Evolutionary conservation across 1,140 invertebrate genomes (phyloP), one percentile per base, ranked within the genome.

Genomic region (Magallana angulata): DNA sequence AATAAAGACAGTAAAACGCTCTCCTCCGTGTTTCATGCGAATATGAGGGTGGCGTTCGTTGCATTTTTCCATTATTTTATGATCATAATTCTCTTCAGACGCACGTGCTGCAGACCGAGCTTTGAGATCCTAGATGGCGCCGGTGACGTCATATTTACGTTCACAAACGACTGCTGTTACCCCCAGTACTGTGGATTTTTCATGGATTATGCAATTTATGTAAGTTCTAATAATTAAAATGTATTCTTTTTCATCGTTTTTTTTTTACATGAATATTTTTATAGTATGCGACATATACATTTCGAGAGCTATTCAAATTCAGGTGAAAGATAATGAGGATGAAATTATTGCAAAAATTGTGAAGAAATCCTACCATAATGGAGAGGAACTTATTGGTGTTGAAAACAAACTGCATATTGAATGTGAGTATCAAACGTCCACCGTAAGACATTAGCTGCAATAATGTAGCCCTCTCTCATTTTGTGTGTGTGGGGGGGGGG

Each of bases 381-480:
- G 24, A 12, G 24, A 76, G 1, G 68, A 76, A 30, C 36, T 76
- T 18, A 24, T 76, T 12, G 68, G 68, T 30, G 2, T 76, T 30
- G 68, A 76, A 76, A 76, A 76, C 36, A 76, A 76, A 76, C 24
- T 76, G 11, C 24, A 76, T 12, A 76, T 76, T 12, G 68, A 76
- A 76, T 76, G 68, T 76, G 9, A 76, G 68, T 30, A 11, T 12
- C 36, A 48, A 48, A 48, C 36, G 5, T 48, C 36, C 36, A 48
- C 36, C 36, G 36, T 48, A 48, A 48, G 36, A 48, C 36, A 48
- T 48, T 5, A 48, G 36, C 36, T 48, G 36, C 2, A 48, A 48
- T 48, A 48, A 48, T 48, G 36, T 48, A 48, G 36, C 36, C 36
- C 36, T 48, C 36, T 48, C 36, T 48, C 36, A 48, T 48, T 48